Evolutionary conservation across 2,113 vertebrate genomes (phyloP).

Genomic region (Potamarius usumacintae): DNA sequence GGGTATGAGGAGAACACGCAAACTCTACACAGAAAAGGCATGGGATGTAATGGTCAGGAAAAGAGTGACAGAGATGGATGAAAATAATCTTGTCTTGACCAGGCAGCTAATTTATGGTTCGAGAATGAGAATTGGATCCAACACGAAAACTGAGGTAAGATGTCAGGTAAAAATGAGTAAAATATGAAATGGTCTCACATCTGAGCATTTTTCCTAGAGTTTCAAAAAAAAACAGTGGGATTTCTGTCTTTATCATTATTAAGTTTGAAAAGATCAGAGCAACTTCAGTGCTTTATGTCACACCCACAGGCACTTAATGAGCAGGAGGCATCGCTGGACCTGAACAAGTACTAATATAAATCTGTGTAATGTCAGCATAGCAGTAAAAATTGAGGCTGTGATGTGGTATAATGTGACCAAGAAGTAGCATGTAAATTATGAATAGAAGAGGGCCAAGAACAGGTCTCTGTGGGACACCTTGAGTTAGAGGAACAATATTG

Average conservation of each 20-base stretch:
- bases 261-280: not conserved
- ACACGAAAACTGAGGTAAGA: not conserved
- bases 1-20: too few species aligned
- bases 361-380: not conserved
- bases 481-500: not conserved
- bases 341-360: not conserved
- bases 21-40: not conserved
- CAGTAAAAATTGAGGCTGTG: not conserved
- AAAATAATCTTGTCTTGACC: not conserved
- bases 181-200: not conserved
- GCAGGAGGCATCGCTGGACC: not conserved
- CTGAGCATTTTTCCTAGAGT: not conserved
- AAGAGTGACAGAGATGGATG: not conserved
- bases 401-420: not conserved
- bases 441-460: not conserved
- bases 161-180: not conserved
- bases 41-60: not conserved
- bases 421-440: not conserved
- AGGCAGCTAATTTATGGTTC: not conserved
- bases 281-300: not conserved
- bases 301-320: not conserved
- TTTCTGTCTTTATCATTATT: not conserved
- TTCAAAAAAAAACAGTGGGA: not conserved
- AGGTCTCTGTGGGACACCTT: constrained; percentile 6
- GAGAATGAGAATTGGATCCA: not conserved